Evolutionary conservation across 2,797 vertebrate genomes (phyloP), one percentile per base, ranked within the genome.

Genomic region (Typhlichthys eigenmanni): DNA sequence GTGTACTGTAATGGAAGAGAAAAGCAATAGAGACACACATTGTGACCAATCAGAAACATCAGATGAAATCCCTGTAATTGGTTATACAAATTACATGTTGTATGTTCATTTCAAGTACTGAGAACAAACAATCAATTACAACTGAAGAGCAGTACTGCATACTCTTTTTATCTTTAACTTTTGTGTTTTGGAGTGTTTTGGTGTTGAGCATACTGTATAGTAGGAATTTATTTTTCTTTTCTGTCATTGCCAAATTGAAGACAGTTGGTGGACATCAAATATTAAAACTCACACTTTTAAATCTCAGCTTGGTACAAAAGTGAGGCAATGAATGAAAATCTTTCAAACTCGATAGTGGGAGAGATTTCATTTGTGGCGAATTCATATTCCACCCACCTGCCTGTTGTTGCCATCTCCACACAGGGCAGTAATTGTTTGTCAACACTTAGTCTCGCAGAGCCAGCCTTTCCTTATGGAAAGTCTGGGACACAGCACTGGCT

Each of bases 371-470:
- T 66, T 71, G 65, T 73, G 57, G 53, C 52, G 49, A 60, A 86
- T 79, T 84, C 69, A 66, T 75, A 77, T 85, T 81, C 81, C 78
- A 14, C 84, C 86, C 85, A 86, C 83, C 76, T 81, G 78, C 72
- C 60, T 19, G 79, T 68, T 85, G 66, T 66, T 69, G 78, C 58
- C 5, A 38, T 14, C 69, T 12, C 60, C 57, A 4, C 76, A 83
- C 68, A 68, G 82, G 62, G 84, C 65, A 11, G 0, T 61, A 47
- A 75, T 81, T 85, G 82, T 82, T 82, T 80, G 52, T 58, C 60
- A 82, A 74, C 10, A 49, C 54, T 7, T 13, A 7, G 24, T 29
- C 24, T 29, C 24, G 0, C 24, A 29, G 24, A 29, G 24, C 24
- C 24, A 29, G 24, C 24, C 24, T 29, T 29, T 29, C 24, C 24